Conservation (phyloP, 1,140 invertebrate species). For the Acromyrmex charruanus region DNA sequence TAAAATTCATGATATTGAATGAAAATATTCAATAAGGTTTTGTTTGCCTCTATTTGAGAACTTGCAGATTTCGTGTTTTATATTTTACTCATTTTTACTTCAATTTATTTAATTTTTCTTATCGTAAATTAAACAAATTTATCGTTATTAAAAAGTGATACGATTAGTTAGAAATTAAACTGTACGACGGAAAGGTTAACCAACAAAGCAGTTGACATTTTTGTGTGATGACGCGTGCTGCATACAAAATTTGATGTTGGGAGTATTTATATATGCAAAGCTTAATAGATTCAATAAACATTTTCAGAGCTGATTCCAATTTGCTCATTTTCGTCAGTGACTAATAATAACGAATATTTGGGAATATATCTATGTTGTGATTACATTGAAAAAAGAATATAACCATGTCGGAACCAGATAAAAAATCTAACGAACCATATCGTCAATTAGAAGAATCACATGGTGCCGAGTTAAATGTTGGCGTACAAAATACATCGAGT, state of each 20-base stretch:
- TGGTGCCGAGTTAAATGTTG: constrained; percentile 80
- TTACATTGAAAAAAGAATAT: not conserved
- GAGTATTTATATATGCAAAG: too few relatives aligned
- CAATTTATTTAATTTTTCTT: not conserved
- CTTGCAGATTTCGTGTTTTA: not conserved
- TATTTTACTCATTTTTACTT: not conserved
- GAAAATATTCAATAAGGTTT: not conserved
- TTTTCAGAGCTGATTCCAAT: not conserved
- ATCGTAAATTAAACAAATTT: not conserved
- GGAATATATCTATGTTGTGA: not conserved
- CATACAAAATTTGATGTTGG: not conserved
- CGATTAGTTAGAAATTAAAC: too few relatives aligned
- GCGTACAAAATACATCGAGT: constrained; percentile 61
- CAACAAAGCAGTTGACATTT: constrained; percentile 6
- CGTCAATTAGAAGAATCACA: constrained; percentile 80
- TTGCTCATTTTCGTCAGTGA: not conserved
- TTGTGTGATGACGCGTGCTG: not conserved
- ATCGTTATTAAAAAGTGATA: too few relatives aligned
- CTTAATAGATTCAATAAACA: not conserved
- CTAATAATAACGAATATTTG: not conserved
- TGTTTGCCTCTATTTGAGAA: not conserved
- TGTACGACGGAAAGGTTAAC: not conserved
- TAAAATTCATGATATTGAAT: too few relatives aligned
- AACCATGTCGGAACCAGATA: constrained; percentile 77
- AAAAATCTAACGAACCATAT: constrained; percentile 80